These are phyloP conservation scores for Drosophila sp. DNA, from an alignment of 1,140 invertebrate species.

Conservation along the genomic window DNA sequence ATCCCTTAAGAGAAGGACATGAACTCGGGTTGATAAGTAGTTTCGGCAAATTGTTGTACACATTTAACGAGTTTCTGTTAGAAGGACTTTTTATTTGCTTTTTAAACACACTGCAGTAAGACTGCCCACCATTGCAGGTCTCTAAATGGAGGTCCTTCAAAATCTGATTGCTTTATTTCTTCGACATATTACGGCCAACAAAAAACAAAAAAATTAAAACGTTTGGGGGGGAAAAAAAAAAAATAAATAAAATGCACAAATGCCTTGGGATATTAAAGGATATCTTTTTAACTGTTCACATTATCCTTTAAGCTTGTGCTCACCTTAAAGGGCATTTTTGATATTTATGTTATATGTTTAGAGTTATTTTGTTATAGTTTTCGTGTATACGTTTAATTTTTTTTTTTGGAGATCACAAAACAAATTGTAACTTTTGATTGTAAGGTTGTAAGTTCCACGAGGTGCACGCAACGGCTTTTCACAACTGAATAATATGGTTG, in stretches of 20 bases:
- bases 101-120: too few relatives aligned
- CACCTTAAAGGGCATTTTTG: conserved; percentile 82
- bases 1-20: too few relatives aligned
- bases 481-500: conserved; percentile 82
- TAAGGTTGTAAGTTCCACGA: conserved; percentile 44
- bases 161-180: too few relatives aligned
- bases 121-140: too few relatives aligned
- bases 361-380: background rate
- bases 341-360: conserved; percentile 9
- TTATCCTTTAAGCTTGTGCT: conserved; percentile 57
- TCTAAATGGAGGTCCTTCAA: too few relatives aligned
- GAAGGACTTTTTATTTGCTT: too few relatives aligned
- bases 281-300: conserved; percentile 8
- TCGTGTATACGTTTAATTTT: conserved; percentile 27
- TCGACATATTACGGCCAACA: too few relatives aligned
- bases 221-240: background rate
- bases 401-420: conserved; percentile 50
- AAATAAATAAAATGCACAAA: background rate
- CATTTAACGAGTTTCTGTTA: too few relatives aligned
- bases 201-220: background rate
- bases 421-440: conserved; percentile 26
- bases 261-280: background rate
- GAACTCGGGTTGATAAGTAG: too few relatives aligned
- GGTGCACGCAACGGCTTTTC: conserved; percentile 80
- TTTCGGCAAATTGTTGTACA: too few relatives aligned